Evolutionary conservation across 1,140 invertebrate species (phyloP), one percentile per base, ranked within the genome.

Genomic region (Caenorhabditis brenneri): DNA sequence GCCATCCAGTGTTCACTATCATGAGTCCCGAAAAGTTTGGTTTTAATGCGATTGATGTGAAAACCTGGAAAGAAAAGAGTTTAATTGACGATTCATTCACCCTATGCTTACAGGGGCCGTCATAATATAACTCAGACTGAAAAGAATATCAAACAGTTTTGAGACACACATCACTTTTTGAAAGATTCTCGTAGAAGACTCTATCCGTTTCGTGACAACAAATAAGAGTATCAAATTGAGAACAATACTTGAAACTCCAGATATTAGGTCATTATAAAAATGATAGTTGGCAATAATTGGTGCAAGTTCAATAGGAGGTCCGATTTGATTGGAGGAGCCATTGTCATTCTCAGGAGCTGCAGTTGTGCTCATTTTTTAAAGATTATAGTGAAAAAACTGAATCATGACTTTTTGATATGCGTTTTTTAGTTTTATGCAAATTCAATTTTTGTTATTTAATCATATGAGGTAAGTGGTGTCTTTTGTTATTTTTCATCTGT

Each of bases 1-100:
- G 65, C 65, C 65, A 74, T 24, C 65, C 65, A 31, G 65, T 74
- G 36, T 74, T 74, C 33, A 74, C 36, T 22, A 74, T 74, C 65
- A 74, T 74, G 0, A 74, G 36, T 2, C 36, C 65, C 10, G 65
- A 19, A 9, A 74, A 74, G 0, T 22, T 6, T 9, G 29, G 27
- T 33, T 42, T 5, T 6, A 42, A 24, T 10, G 19, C 1, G 15
- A 74, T 74, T 1, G 65, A 74, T 4, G 65, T 74, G 65, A 74
- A 74, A 3, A 74, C 65, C 60, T 69, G 60, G 4, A 27, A n/a
- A n/a, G n/a, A 7, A 19, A 19, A 3, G 48, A 3, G 16, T 3
- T 10, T 3, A 3, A 16, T 49, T 3, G 3, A 19, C 10, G n/a
- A 49, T 19, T 3, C n/a, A 3, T 16, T 49, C 10, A 3, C 3